A percentile compares a stretch with the other conserved stretches of the same genome.
These are phyloP conservation scores for Leptocoma aspasia DNA, from an alignment of 2,113 vertebrate genomes.

Conservation along the genomic window DNA sequence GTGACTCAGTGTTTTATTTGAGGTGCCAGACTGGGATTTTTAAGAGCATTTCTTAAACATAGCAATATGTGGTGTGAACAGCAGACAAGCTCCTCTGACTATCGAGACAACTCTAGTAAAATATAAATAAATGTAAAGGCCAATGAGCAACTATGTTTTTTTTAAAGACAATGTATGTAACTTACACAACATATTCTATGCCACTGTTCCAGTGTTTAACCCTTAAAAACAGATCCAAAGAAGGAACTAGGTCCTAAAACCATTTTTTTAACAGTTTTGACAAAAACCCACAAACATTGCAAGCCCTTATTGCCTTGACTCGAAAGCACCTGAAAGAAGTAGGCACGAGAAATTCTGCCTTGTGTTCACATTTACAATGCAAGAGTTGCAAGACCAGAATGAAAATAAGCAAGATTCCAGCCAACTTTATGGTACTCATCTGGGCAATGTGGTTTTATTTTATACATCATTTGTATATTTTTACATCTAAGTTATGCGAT, in stretches of 20 bases:
- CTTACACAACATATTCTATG: not conserved
- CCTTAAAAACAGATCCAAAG: not conserved
- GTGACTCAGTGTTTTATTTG: conserved; percentile 25
- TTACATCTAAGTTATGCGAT: not conserved
- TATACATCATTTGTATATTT: not conserved
- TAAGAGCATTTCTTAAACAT: not conserved
- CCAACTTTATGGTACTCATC: not conserved
- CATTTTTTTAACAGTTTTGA: not conserved
- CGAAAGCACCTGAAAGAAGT: not conserved
- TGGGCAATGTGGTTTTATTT: not conserved
- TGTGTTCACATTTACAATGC: accelerated
- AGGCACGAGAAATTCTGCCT: not conserved
- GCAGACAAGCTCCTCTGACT: not conserved
- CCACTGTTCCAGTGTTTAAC: accelerated
- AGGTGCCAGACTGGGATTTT: conserved; percentile 4
- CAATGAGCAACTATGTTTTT: not conserved
- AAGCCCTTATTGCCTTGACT: not conserved
- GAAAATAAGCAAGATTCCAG: not conserved
- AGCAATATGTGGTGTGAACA: conserved; percentile 30
- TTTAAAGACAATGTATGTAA: not conserved
- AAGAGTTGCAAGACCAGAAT: not conserved
- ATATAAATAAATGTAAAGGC: not conserved
- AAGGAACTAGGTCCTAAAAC: not conserved
- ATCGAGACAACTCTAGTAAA: not conserved
- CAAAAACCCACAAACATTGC: not conserved